Percentiles rank a stretch among this genome's conserved stretches.
phyloP scores from a whole-genome alignment of 1,140 invertebrate species.

The Camponotus pennsylvanicus region DNA sequence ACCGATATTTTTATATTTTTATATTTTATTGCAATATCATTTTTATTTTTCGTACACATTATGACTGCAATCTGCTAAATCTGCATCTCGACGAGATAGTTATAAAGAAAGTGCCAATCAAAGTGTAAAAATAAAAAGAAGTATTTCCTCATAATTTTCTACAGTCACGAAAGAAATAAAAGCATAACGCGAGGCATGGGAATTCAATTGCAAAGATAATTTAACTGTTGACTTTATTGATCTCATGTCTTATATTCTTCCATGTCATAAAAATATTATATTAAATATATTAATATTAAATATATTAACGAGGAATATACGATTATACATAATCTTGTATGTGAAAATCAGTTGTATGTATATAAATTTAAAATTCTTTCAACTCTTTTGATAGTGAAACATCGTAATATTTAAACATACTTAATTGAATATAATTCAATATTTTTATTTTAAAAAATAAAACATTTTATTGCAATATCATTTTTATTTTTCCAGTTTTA shows the following conservation, averaged over 20 bases:
- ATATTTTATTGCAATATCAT: too few species aligned
- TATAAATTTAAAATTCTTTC: not conserved
- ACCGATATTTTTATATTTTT: not conserved
- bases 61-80: not conserved
- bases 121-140: not conserved
- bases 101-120: conserved; percentile 11
- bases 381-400: not conserved
- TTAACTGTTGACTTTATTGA: not conserved
- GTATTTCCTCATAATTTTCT: conserved; percentile 9
- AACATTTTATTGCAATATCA: not conserved
- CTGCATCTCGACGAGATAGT: not conserved
- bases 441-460: not conserved
- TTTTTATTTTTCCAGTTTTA: not conserved
- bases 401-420: not conserved
- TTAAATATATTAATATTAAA: not conserved
- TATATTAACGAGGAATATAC: too few species aligned
- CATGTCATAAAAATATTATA: conserved; percentile 14
- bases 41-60: not conserved
- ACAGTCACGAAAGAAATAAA: not conserved
- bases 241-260: not conserved
- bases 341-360: too few species aligned
- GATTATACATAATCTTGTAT: too few species aligned
- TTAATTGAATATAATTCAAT: not conserved
- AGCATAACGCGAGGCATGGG: not conserved
- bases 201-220: not conserved